Conservation (phyloP, 2,113 vertebrate genomes). For the Proteles cristata region DNA sequence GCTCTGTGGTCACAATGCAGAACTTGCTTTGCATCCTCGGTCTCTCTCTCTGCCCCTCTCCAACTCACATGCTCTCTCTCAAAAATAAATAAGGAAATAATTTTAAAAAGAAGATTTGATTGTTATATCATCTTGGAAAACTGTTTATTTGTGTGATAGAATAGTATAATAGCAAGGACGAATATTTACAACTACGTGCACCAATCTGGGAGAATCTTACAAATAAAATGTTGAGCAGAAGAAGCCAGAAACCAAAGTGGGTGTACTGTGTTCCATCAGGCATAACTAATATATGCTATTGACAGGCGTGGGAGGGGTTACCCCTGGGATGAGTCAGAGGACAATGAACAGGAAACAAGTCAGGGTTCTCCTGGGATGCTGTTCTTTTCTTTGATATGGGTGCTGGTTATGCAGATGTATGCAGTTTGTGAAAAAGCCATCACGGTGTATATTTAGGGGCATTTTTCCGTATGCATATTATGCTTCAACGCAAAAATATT, state of each 20-base stretch:
- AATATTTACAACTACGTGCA: neutral
- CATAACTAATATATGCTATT: neutral
- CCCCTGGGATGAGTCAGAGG: neutral
- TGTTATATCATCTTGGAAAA: no score
- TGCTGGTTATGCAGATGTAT: neutral
- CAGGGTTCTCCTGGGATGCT: neutral
- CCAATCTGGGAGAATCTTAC: neutral
- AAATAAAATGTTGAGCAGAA: neutral
- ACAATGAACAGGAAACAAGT: neutral
- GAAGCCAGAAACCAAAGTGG: neutral
- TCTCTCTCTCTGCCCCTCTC: no score
- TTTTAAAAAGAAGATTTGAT: no score
- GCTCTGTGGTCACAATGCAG: no score
- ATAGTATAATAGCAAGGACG: neutral
- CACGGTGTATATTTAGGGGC: rapidly evolving
- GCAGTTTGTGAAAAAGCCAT: neutral
- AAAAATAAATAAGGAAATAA: no score
- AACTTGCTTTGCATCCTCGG: no score
- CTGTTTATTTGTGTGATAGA: neutral
- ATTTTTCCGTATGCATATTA: neutral
- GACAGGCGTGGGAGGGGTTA: no score
- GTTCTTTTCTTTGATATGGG: neutral
- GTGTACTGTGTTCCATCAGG: neutral
- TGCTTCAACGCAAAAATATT: neutral
- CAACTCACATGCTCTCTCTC: no score